Evolutionary conservation across 2,888 invertebrate species (phyloP).

Genomic region (Stenurella melanura): DNA sequence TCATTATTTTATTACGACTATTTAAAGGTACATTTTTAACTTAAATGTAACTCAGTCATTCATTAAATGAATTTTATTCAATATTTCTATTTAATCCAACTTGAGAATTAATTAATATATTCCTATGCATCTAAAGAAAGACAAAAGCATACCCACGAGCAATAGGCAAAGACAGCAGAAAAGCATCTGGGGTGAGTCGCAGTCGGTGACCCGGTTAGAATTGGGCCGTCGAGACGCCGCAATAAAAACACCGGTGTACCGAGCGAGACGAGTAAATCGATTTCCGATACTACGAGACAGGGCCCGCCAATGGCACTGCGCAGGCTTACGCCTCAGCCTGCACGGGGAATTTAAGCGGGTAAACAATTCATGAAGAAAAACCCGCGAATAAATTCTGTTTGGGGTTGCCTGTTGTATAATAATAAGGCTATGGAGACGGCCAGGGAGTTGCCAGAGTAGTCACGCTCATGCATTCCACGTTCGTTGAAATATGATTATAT

Average conservation of each 20-base stretch:
- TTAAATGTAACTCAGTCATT: neutral
- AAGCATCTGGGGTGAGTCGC: conserved; percentile 49
- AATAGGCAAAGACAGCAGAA: conserved; percentile 15
- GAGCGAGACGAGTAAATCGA: conserved; percentile 62
- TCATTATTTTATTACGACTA: too few species aligned
- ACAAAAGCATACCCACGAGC: neutral
- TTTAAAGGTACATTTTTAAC: too few species aligned
- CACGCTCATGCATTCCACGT: neutral
- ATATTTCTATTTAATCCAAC: neutral
- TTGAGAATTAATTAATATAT: neutral
- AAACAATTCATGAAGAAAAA: conserved; percentile 53
- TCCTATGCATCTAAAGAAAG: neutral
- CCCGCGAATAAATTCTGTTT: conserved; percentile 33
- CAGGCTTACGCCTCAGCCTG: conserved; percentile 47
- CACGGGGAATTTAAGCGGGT: conserved; percentile 49
- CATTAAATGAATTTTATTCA: neutral
- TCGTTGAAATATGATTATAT: neutral
- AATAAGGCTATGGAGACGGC: too few species aligned
- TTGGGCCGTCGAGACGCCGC: conserved; percentile 63
- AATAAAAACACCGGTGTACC: conserved; percentile 58
- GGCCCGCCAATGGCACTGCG: conserved; percentile 49
- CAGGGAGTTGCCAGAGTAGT: neutral
- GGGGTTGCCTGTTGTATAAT: neutral
- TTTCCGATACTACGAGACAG: conserved; percentile 60
- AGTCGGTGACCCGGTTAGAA: conserved; percentile 61